Conservation (phyloP, 2,113 vertebrate genomes). For the Tamias sibiricus region DNA sequence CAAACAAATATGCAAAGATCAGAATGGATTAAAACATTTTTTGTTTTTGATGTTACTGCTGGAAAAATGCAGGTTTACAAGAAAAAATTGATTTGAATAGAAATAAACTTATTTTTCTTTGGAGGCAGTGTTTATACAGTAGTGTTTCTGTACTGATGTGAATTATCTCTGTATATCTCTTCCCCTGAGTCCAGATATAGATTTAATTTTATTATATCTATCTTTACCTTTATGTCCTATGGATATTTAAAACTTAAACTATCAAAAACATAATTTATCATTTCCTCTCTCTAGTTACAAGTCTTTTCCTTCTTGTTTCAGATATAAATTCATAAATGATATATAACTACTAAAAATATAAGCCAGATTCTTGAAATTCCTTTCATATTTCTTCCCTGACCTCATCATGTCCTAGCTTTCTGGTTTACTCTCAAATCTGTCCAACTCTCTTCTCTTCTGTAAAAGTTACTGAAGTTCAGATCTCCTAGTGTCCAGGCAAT, state of each 20-base stretch:
- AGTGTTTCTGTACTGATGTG: not conserved
- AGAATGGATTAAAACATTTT: not conserved
- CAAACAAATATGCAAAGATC: not conserved
- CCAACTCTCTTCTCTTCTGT: not conserved
- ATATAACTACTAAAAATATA: fast-evolving
- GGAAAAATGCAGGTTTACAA: not conserved
- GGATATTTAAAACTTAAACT: not conserved
- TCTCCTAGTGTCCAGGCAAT: not conserved
- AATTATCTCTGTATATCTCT: not conserved
- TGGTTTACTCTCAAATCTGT: not conserved
- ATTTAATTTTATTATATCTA: not conserved
- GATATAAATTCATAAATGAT: not conserved
- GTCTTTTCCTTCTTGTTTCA: not conserved
- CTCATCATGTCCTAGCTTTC: not conserved
- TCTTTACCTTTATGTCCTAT: not conserved
- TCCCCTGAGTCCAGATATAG: not conserved
- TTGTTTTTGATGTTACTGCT: not conserved
- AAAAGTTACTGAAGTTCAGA: not conserved
- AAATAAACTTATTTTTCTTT: not conserved
- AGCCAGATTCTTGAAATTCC: not conserved
- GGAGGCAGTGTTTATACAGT: not conserved
- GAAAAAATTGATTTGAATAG: not conserved
- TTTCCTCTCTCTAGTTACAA: not conserved
- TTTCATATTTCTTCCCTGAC: not conserved
- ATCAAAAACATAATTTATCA: not conserved